phyloP scores from a whole-genome alignment of 2,888 invertebrate species.

The Geophilus truncorum region DNA sequence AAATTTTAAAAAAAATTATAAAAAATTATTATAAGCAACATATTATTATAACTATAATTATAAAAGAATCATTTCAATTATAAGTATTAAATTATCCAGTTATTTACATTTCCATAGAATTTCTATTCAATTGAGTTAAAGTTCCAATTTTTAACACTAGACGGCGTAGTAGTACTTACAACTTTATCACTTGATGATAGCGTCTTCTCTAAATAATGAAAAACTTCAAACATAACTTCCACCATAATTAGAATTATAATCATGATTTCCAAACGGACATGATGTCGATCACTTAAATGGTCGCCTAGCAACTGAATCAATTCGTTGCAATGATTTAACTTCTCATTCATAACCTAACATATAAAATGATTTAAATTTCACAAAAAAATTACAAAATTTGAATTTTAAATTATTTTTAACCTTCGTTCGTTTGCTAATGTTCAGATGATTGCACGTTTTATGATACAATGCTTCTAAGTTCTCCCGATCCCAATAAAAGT shows the following conservation, averaged over 20 bases:
- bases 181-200: background rate
- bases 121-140: no score
- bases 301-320: conserved; percentile 80
- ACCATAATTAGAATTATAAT: conserved; percentile 92
- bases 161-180: background rate
- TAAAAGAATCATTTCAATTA: no score
- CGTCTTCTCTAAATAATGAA: background rate
- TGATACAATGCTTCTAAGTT: conserved; percentile 78
- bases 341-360: conserved; percentile 92
- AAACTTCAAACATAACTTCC: conserved; percentile 59
- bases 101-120: no score
- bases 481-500: conserved; percentile 97
- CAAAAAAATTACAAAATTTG: no score
- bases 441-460: conserved; percentile 75
- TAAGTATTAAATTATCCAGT: no score
- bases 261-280: conserved; percentile 93
- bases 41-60: no score
- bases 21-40: no score
- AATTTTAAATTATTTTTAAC: no score
- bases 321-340: conserved; percentile 88
- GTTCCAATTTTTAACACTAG: background rate
- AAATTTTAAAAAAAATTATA: no score
- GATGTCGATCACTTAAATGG: conserved; percentile 87
- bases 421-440: conserved; percentile 75
- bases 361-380: no score